Base-by-base conservation (phyloP, 1,140 invertebrate genomes). In the Drosophila pallidifrons region DNA sequence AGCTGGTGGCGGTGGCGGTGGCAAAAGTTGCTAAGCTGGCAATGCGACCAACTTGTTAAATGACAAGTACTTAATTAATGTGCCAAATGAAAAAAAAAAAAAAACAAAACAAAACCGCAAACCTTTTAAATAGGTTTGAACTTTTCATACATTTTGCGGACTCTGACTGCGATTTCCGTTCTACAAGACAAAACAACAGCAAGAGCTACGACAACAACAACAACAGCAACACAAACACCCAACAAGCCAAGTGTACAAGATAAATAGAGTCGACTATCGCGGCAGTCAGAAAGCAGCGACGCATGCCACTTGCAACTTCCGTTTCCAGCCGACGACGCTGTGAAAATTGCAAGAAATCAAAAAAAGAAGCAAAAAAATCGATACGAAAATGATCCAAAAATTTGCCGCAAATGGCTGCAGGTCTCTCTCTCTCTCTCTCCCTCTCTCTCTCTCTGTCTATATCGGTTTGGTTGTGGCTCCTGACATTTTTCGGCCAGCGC, bases 271-370 rank as follows among this genome's bases (percentile, higher is more conserved):
- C 58, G 41, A 52, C 58, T 28, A 38, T 57, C n/a, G 58, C 10
- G 58, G 32, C 59, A 61, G 61, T 63, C 57, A 77, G 67, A 58
- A 25, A 74, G 16, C 66, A 63, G 79, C 82, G 79, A 87, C 83
- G 82, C 79, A 88, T 80, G 82, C 76, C 77, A 87, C 68, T 82
- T 87, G 82, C 76, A 71, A 88, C 79, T 79, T 87, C 83, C 82
- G 82, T 63, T 87, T 82, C 79, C 79, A 76, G 54, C 46, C 49
- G 57, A 32, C 65, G 70, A 58, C 57, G 64, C 46, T 32, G 63
- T 73, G 59, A 28, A 52, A 76, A 73, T 64, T 70, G 61, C 38
- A 71, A 67, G 63, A 75, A 64, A 81, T 59, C 46, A 69, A 59
- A 65, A 43, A 59, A 25, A 13, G 8, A 41, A 55, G 10, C 30